Percentiles rank a stretch among this genome's conserved stretches.
Conservation (phyloP, 2,113 vertebrate genomes). For the Thunnus thynnus region DNA sequence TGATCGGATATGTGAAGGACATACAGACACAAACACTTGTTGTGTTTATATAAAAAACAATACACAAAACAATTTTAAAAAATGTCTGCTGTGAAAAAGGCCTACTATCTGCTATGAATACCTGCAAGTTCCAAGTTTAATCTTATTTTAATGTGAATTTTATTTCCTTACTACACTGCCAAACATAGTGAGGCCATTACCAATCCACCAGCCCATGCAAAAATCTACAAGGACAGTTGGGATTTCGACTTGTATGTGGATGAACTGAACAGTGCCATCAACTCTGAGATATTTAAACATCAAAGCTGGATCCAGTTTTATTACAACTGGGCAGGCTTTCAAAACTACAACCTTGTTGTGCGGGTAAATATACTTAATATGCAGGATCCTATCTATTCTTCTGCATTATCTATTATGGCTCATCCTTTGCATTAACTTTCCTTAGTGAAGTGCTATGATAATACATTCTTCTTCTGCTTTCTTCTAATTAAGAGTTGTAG, state of each 20-base stretch:
- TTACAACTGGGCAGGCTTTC: constrained; percentile 88
- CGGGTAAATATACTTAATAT: constrained; percentile 76
- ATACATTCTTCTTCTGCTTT: background rate
- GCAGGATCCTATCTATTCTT: background rate
- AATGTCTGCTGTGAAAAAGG: too few relatives aligned
- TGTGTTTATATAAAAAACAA: too few relatives aligned
- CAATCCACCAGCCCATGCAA: constrained; percentile 75
- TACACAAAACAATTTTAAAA: too few relatives aligned
- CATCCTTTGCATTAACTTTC: background rate
- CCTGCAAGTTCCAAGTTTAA: background rate
- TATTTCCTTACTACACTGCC: background rate
- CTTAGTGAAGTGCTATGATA: too few relatives aligned
- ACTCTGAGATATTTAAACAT: constrained; percentile 83
- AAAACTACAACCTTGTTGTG: constrained; percentile 86
- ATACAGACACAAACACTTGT: too few relatives aligned
- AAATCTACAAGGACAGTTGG: constrained; percentile 87
- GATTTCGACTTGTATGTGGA: constrained; percentile 83
- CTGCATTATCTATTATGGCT: background rate
- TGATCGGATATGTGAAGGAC: too few relatives aligned
- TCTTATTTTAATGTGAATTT: background rate
- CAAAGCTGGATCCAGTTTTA: constrained; percentile 85
- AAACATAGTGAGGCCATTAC: constrained; percentile 76
- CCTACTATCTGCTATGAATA: too few relatives aligned
- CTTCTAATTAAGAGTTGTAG: too few relatives aligned
- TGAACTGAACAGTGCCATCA: constrained; percentile 74